These are phyloP conservation scores for Drosophila trichaetosa DNA, from an alignment of 2,888 invertebrate genomes.

Conservation along the genomic window DNA sequence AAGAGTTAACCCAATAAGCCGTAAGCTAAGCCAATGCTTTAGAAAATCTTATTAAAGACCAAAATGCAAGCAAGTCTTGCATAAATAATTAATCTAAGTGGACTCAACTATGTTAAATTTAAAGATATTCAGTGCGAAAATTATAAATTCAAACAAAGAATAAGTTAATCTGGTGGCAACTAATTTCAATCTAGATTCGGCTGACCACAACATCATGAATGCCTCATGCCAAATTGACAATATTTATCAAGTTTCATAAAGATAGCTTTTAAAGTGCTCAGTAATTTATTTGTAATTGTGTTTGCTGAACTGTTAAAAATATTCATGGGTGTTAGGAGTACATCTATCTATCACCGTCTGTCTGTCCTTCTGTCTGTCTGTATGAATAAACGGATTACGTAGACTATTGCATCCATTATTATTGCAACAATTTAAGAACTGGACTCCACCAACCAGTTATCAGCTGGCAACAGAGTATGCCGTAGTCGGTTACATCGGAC, in stretches of 20 bases:
- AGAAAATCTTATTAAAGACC: constrained; percentile 5
- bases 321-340: not conserved
- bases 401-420: too few relatives aligned
- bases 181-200: not conserved
- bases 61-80: not conserved
- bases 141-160: not conserved
- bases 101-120: not conserved
- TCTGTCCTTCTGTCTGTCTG: not conserved
- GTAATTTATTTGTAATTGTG: not conserved
- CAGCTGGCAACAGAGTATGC: not conserved
- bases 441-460: too few relatives aligned
- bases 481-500: not conserved
- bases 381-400: not conserved
- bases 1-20: constrained; percentile 39
- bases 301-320: not conserved
- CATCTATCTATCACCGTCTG: not conserved
- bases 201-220: not conserved
- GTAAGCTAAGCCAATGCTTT: constrained; percentile 10
- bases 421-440: not conserved
- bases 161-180: not conserved
- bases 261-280: not conserved
- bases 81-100: not conserved
- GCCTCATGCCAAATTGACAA: not conserved
- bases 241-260: not conserved
- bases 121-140: not conserved